Percentiles rank a stretch among this genome's conserved stretches.
Conservation (phyloP, 2,888 invertebrate species). For the Lobophora halterata region DNA sequence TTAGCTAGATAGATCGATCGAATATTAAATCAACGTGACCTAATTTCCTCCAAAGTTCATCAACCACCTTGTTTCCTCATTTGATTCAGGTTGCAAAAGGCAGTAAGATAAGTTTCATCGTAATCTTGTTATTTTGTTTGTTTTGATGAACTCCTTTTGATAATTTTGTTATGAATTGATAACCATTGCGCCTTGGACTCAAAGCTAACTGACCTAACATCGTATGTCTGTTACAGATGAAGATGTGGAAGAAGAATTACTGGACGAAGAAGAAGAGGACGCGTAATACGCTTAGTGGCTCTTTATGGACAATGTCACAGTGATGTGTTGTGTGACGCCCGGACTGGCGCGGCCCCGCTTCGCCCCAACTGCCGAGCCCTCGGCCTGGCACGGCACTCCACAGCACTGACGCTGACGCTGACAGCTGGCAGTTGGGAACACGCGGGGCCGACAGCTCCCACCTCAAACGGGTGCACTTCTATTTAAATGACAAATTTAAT, state of each 20-base stretch:
- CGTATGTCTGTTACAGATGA: slow-evolving; percentile 64
- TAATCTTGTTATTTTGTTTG: neutral
- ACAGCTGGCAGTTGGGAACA: slow-evolving; percentile 77
- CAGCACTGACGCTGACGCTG: slow-evolving; percentile 41
- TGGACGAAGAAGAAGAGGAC: slow-evolving; percentile 77
- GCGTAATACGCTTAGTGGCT: slow-evolving; percentile 78
- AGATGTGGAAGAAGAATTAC: slow-evolving; percentile 74
- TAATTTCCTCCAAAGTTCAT: neutral
- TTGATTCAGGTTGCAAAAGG: no score
- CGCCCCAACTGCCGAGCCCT: slow-evolving; percentile 77
- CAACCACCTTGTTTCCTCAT: no score
- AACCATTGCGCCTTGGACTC: neutral
- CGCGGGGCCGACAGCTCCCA: slow-evolving; percentile 75
- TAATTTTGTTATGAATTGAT: slow-evolving; percentile 5
- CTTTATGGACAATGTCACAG: slow-evolving; percentile 80
- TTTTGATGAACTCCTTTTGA: neutral
- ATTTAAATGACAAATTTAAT: slow-evolving; percentile 80
- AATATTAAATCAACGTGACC: slow-evolving; percentile 4
- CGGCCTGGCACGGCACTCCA: slow-evolving; percentile 50
- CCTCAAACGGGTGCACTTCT: slow-evolving; percentile 77
- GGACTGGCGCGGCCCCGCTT: slow-evolving; percentile 71
- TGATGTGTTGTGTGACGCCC: slow-evolving; percentile 80
- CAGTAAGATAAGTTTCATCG: neutral
- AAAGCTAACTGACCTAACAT: slow-evolving; percentile 13
- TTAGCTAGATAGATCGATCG: neutral